Conservation (phyloP, 2,113 vertebrate species). For the Thymallus thymallus region DNA sequence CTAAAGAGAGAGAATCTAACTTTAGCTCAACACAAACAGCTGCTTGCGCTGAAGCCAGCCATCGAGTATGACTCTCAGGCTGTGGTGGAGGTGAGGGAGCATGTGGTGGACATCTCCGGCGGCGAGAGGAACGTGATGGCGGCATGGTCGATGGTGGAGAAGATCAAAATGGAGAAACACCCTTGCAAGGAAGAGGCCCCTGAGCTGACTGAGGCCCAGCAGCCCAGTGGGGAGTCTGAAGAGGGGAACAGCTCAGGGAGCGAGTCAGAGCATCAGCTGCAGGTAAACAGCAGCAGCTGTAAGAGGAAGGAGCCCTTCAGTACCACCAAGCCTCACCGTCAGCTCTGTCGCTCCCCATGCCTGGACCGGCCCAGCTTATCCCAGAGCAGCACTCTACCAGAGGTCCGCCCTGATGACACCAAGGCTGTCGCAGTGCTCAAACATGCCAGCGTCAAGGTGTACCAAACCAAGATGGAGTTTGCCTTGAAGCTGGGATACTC, state of each 20-base stretch:
- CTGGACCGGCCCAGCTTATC: constrained; percentile 94
- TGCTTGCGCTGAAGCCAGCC: constrained; percentile 60
- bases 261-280: constrained; percentile 76
- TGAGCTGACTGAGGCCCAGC: constrained; percentile 70
- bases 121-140: constrained; percentile 86
- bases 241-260: constrained; percentile 91
- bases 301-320: constrained; percentile 78
- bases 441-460: constrained; percentile 79
- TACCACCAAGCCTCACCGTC: constrained; percentile 85
- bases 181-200: constrained; percentile 83
- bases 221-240: constrained; percentile 82
- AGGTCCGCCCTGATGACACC: constrained; percentile 76
- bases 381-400: constrained; percentile 88
- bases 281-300: constrained; percentile 48
- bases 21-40: constrained; percentile 59
- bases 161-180: constrained; percentile 92
- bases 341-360: constrained; percentile 95
- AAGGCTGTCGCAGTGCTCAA: constrained; percentile 43
- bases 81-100: constrained; percentile 77
- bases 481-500: constrained; percentile 95
- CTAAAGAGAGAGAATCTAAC: constrained; percentile 64
- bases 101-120: constrained; percentile 73
- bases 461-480: constrained; percentile 97
- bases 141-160: constrained; percentile 87
- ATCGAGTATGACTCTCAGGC: constrained; percentile 68